These are phyloP conservation scores for Stenopsyche tienmushanensis DNA, from an alignment of 1,140 invertebrate species.

Conservation along the genomic window DNA sequence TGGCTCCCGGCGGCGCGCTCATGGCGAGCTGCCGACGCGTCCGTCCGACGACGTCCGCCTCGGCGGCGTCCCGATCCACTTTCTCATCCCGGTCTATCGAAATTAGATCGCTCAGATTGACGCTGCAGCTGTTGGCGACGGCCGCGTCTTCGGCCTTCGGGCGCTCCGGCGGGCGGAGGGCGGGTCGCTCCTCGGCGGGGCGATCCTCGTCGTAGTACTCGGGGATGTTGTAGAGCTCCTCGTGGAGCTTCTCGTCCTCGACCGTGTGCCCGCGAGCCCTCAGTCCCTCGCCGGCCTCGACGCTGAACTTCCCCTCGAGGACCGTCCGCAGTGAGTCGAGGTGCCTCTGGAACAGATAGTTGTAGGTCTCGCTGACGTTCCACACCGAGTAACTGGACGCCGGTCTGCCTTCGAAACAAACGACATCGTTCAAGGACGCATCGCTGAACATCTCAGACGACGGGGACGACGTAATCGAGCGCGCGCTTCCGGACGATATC, in stretches of 20 bases:
- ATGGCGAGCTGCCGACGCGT: slow-evolving; percentile 32
- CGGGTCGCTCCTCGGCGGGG: slow-evolving; percentile 29
- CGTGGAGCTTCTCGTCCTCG: slow-evolving; percentile 47
- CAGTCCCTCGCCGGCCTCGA: too few species aligned
- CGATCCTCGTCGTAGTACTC: slow-evolving; percentile 55
- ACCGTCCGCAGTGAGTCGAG: slow-evolving; percentile 51
- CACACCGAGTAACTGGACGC: slow-evolving; percentile 51
- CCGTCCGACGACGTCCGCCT: slow-evolving; percentile 48
- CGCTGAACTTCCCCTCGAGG: slow-evolving; percentile 45
- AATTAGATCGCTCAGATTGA: slow-evolving; percentile 52
- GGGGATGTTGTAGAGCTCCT: slow-evolving; percentile 50
- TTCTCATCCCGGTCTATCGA: slow-evolving; percentile 44
- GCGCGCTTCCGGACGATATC: slow-evolving; percentile 50
- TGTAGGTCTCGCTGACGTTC: slow-evolving; percentile 51
- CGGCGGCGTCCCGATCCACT: slow-evolving; percentile 24
- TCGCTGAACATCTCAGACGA: slow-evolving; percentile 35
- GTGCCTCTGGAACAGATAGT: slow-evolving; percentile 52
- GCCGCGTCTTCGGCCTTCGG: too few species aligned
- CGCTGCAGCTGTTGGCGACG: slow-evolving; percentile 49
- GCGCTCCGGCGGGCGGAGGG: slow-evolving; percentile 28
- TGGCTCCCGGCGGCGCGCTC: background rate
- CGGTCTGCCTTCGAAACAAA: slow-evolving; percentile 39
- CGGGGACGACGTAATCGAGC: slow-evolving; percentile 8
- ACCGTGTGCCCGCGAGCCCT: slow-evolving; percentile 43
- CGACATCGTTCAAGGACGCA: slow-evolving; percentile 1